These are phyloP conservation scores for Drosophila truncata DNA, from an alignment of 1,140 invertebrate species.

Conservation along the genomic window DNA sequence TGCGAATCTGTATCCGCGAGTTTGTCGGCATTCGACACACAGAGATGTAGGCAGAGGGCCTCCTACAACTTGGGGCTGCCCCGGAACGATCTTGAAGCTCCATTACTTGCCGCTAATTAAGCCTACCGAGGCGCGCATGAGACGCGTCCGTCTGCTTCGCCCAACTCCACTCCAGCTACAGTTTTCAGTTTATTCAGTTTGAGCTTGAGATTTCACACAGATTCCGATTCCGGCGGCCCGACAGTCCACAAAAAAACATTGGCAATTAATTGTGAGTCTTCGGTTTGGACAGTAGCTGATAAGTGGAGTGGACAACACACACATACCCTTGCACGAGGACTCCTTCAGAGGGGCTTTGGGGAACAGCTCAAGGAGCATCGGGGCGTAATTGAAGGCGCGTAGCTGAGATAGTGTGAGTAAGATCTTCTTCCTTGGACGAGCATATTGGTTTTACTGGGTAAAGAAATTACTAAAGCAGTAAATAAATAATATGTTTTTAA, in stretches of 20 bases:
- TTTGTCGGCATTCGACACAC: constrained; percentile 43
- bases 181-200: constrained; percentile 39
- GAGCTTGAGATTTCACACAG: constrained; percentile 76
- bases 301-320: constrained; percentile 73
- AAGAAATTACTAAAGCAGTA: too few species aligned
- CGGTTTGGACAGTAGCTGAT: constrained; percentile 78
- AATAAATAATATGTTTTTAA: too few species aligned
- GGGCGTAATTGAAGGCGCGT: constrained; percentile 75
- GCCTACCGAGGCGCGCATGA: constrained; percentile 75
- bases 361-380: constrained; percentile 40
- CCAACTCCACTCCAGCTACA: constrained; percentile 9
- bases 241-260: constrained; percentile 68
- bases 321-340: constrained; percentile 12
- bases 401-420: constrained; percentile 48
- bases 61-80: constrained; percentile 67
- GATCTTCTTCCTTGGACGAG: constrained; percentile 20
- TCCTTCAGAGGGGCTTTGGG: constrained; percentile 31
- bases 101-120: constrained; percentile 81
- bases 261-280: constrained; percentile 78
- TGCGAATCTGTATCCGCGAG: constrained; percentile 31
- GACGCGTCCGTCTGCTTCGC: constrained; percentile 27
- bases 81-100: constrained; percentile 51
- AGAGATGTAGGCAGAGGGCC: constrained; percentile 27
- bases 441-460: constrained; percentile 22
- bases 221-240: constrained; percentile 63